A percentile compares a stretch with the other conserved stretches of the same genome.
Evolutionary conservation across 1,140 invertebrate genomes (phyloP).

Genomic region (Brachionus calyciflorus): DNA sequence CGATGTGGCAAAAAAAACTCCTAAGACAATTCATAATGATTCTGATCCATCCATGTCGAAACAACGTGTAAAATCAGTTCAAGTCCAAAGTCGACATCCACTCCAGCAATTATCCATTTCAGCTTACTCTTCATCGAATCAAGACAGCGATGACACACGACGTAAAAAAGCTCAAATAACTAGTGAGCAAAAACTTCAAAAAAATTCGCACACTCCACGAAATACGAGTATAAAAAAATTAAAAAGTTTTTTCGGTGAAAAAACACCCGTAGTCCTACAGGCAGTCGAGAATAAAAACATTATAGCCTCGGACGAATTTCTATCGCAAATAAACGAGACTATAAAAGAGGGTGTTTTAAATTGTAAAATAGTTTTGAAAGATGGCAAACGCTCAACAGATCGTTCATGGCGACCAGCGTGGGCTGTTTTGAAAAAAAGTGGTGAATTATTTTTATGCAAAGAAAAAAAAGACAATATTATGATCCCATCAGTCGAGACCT

Average conservation of each 20-base stretch:
- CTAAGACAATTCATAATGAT: no score
- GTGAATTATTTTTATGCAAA: constrained; percentile 41
- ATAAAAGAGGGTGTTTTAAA: constrained; percentile 37
- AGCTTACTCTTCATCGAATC: not conserved
- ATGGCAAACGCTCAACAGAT: not conserved
- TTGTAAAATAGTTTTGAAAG: constrained; percentile 40
- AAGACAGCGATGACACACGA: not conserved
- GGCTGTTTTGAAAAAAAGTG: constrained; percentile 29
- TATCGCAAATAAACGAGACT: not conserved
- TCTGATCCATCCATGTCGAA: no score
- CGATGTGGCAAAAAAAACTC: not conserved
- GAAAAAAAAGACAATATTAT: constrained; percentile 43
- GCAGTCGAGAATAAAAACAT: constrained; percentile 26
- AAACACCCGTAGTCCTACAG: not conserved
- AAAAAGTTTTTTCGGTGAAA: constrained; percentile 32
- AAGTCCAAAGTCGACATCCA: not conserved
- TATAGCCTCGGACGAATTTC: constrained; percentile 17
- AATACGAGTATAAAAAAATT: constrained; percentile 35
- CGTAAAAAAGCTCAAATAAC: not conserved
- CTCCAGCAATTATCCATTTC: not conserved
- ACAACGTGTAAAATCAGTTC: constrained; percentile 13
- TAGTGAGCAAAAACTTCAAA: no score
- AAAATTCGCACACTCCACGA: not conserved
- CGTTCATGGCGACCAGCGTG: constrained; percentile 45
- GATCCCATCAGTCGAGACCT: constrained; percentile 11